phyloP scores from a whole-genome alignment of 2,888 invertebrate species.

The Coecobrya sp. region DNA sequence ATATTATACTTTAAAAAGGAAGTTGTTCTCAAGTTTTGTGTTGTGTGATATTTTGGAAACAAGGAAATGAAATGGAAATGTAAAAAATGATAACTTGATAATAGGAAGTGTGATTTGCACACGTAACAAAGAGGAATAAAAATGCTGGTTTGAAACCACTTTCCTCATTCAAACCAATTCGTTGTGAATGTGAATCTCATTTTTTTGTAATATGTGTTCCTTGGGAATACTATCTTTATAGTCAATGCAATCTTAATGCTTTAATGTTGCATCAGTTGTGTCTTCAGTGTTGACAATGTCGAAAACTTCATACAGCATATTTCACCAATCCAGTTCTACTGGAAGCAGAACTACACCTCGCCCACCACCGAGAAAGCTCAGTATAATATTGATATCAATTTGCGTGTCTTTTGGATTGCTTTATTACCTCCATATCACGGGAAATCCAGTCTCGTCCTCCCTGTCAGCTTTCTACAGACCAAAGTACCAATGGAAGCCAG shows the following conservation, averaged over 20 bases:
- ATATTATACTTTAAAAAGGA: no score
- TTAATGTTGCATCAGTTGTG: not conserved
- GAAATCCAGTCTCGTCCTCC: conserved; percentile 47
- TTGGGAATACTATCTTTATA: not conserved
- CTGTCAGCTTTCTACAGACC: conserved; percentile 74
- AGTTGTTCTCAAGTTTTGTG: no score
- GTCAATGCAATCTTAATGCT: not conserved
- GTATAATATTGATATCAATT: conserved; percentile 57
- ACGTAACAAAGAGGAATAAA: no score
- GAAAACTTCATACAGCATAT: conserved; percentile 3
- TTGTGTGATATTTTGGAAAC: no score
- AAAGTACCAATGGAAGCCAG: conserved; percentile 85
- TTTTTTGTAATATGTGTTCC: not conserved
- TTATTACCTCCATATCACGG: conserved; percentile 84
- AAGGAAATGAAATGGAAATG: no score
- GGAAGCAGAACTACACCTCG: conserved; percentile 23
- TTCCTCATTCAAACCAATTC: not conserved
- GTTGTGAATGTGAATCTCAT: not conserved
- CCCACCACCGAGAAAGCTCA: conserved; percentile 52
- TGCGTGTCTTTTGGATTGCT: conserved; percentile 76
- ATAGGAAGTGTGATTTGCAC: no score
- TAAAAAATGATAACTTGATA: no score
- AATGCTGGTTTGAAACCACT: no score
- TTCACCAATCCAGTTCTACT: conserved; percentile 5
- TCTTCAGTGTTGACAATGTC: conserved; percentile 23